Percentiles rank a stretch among this genome's conserved stretches.
phyloP scores from a whole-genome alignment of 2,113 vertebrate genomes.

The Chionodraco myersi region DNA sequence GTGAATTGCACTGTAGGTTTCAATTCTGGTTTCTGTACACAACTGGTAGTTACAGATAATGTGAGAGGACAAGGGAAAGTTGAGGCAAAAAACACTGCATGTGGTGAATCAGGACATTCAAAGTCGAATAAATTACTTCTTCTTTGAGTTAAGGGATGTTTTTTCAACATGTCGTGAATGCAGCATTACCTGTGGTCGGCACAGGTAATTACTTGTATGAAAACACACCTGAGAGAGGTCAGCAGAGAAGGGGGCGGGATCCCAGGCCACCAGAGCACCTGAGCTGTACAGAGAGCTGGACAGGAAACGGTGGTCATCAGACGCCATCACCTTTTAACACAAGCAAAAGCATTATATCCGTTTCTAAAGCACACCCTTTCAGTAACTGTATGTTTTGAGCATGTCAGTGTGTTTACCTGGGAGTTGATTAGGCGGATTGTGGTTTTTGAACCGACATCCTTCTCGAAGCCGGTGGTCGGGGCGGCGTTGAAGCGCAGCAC shows the following conservation, averaged over 20 bases:
- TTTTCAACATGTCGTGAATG: not conserved
- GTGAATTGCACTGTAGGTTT: too few relatives aligned
- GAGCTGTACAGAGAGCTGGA: conserved; percentile 84
- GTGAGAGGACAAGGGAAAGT: not conserved
- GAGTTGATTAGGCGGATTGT: conserved; percentile 86
- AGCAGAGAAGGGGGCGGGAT: conserved; percentile 84
- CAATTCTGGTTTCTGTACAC: not conserved
- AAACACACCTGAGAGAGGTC: conserved; percentile 80
- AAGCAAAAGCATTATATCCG: not conserved
- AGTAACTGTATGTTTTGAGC: not conserved
- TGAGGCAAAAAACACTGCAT: too few relatives aligned
- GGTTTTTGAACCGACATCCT: conserved; percentile 85
- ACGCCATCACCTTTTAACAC: conserved; percentile 83
- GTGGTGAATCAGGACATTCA: not conserved
- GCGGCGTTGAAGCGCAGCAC: conserved; percentile 85
- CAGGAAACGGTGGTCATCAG: conserved; percentile 83
- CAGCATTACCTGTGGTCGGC: too few relatives aligned
- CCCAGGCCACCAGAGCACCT: conserved; percentile 85
- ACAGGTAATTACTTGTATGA: not conserved
- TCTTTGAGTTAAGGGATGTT: not conserved
- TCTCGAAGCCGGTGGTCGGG: conserved; percentile 81
- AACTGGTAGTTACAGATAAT: not conserved
- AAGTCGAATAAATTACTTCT: not conserved
- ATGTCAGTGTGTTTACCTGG: conserved; percentile 64
- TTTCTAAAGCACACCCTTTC: not conserved